phyloP scores from a whole-genome alignment of 2,888 invertebrate genomes.

The Geotrupes spiniger region DNA sequence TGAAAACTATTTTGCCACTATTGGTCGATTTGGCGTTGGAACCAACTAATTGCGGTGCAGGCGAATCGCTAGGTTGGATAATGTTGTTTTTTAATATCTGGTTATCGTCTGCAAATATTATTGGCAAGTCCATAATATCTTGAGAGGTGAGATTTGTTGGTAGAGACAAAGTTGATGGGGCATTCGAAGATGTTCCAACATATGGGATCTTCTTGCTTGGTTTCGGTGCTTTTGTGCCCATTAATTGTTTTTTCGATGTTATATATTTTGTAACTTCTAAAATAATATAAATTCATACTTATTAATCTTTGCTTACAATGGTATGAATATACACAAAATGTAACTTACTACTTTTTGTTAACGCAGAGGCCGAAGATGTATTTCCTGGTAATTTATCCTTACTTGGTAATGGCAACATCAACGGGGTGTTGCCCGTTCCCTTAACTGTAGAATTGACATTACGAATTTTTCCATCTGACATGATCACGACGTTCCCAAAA shows the following conservation, averaged over 20 bases:
- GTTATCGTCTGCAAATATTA: conserved; percentile 63
- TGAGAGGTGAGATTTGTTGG: conserved; percentile 52
- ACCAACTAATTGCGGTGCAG: conserved; percentile 17
- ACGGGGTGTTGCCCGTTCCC: conserved; percentile 29
- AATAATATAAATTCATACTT: conserved; percentile 10
- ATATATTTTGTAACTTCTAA: conserved; percentile 41
- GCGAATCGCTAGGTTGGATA: conserved; percentile 26
- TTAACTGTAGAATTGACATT: conserved; percentile 28
- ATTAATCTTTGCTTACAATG: background rate
- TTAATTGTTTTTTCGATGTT: conserved; percentile 43
- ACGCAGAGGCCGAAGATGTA: conserved; percentile 6
- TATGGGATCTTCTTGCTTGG: conserved; percentile 30
- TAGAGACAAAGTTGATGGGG: conserved; percentile 36
- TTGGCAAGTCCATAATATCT: conserved; percentile 64
- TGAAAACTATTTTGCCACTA: conserved; percentile 30
- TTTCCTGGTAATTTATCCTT: conserved; percentile 10
- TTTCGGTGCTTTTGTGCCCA: conserved; percentile 36
- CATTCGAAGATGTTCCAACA: conserved; percentile 3
- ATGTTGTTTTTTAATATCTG: conserved; percentile 39
- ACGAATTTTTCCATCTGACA: conserved; percentile 46
- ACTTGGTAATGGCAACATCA: conserved; percentile 27
- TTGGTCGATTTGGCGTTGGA: conserved; percentile 18
- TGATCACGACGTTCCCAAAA: conserved; percentile 40
- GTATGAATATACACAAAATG: too few relatives aligned
- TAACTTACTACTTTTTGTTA: conserved; percentile 17